Evolutionary conservation across 2,113 vertebrate species (phyloP).

Genomic region (Euleptes europaea): DNA sequence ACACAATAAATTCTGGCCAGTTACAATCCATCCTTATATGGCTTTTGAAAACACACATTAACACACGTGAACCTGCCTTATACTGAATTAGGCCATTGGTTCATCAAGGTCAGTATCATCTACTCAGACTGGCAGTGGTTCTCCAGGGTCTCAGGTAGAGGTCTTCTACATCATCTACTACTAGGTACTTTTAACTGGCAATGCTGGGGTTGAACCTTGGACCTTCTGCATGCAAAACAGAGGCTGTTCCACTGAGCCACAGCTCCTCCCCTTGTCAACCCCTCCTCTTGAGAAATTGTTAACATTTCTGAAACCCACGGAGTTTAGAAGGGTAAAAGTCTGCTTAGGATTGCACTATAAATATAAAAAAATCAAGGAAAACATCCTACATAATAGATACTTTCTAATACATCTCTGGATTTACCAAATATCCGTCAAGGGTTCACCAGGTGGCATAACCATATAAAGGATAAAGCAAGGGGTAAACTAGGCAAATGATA

Average conservation of each 20-base stretch:
- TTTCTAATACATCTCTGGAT: not conserved
- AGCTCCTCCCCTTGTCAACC: too few relatives aligned
- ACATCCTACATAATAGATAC: not conserved
- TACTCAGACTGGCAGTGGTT: too few relatives aligned
- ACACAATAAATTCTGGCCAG: not conserved
- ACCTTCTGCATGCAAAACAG: too few relatives aligned
- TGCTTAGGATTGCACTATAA: not conserved
- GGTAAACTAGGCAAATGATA: not conserved
- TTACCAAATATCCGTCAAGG: not conserved
- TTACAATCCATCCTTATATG: not conserved
- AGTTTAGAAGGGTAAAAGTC: too few relatives aligned
- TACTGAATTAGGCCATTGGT: too few relatives aligned
- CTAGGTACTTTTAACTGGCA: too few relatives aligned
- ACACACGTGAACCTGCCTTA: too few relatives aligned
- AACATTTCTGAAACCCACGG: not conserved
- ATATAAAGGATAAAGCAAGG: not conserved
- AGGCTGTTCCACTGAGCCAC: too few relatives aligned
- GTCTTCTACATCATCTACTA: too few relatives aligned
- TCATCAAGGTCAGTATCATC: too few relatives aligned
- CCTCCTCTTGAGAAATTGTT: not conserved
- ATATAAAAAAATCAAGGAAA: not conserved
- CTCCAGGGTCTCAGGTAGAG: too few relatives aligned
- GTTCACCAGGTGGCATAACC: not conserved
- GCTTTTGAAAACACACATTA: not conserved
- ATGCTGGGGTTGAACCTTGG: too few relatives aligned